Conservation (phyloP, 2,797 vertebrate species). For the Brachymystax lenok region DNA sequence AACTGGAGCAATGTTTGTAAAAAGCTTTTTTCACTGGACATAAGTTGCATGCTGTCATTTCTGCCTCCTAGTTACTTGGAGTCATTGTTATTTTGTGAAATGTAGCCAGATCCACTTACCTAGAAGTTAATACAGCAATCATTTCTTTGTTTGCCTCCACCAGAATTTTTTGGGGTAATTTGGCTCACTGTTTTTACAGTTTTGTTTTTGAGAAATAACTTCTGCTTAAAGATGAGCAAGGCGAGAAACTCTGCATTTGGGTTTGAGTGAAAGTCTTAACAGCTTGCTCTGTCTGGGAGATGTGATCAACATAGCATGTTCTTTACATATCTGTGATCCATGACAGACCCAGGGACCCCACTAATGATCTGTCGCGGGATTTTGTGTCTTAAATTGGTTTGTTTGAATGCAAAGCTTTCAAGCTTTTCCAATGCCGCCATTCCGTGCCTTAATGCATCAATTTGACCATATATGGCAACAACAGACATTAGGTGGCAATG, state of each 20-base stretch:
- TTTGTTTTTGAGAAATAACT: too few relatives aligned
- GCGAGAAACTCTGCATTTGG: too few relatives aligned
- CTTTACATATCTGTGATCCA: neutral
- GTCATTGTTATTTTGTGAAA: neutral
- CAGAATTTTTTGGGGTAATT: neutral
- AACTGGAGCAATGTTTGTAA: neutral
- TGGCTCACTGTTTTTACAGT: too few relatives aligned
- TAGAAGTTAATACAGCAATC: neutral
- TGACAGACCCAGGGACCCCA: neutral
- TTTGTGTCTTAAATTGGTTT: neutral
- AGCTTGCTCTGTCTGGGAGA: neutral
- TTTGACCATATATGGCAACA: too few relatives aligned
- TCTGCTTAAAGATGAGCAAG: too few relatives aligned
- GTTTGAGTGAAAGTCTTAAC: too few relatives aligned
- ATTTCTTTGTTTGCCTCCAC: neutral
- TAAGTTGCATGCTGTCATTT: neutral
- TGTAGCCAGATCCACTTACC: neutral
- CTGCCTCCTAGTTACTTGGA: neutral
- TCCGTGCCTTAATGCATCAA: neutral
- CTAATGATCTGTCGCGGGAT: neutral
- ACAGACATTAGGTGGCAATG: too few relatives aligned
- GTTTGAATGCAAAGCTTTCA: neutral
- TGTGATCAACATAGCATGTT: neutral
- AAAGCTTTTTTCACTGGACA: slow-evolving; percentile 10
- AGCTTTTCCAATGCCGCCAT: neutral